These are phyloP conservation scores for Nematostella vectensis DNA, from an alignment of 92 coral and sea anemone species.

Conservation along the genomic window DNA sequence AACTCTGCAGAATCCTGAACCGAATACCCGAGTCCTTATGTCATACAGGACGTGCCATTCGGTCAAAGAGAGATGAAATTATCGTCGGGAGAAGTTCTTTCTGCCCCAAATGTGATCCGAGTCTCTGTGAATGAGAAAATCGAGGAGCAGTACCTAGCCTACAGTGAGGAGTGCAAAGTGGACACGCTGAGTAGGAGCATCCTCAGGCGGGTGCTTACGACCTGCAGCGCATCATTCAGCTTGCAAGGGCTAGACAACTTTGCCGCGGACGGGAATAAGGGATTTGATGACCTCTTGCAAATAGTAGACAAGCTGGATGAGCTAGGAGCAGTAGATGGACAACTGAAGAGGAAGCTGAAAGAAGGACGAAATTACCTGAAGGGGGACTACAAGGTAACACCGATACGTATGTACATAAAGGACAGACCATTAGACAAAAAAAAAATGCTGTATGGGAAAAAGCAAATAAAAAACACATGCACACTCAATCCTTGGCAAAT, in stretches of 20 bases:
- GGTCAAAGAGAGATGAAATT: constrained; percentile 9
- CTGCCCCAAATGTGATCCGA: constrained; percentile 20
- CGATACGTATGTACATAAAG: no score
- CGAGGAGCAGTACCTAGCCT: constrained; percentile 7
- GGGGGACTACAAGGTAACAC: constrained; percentile 25
- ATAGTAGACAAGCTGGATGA: constrained; percentile 4
- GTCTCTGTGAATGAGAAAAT: constrained; percentile 3
- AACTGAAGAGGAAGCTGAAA: constrained; percentile 9
- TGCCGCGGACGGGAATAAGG: constrained; percentile 16
- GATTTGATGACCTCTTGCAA: constrained; percentile 16
- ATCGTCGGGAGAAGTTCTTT: constrained; percentile 2
- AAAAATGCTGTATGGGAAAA: no score
- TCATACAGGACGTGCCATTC: constrained; percentile 17
- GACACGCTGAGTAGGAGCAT: constrained; percentile 11
- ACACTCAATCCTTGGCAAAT: no score
- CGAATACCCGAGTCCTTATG: constrained; percentile 8
- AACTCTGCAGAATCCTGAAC: no score
- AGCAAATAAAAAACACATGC: no score
- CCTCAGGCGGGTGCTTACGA: constrained; percentile 11
- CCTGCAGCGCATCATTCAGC: constrained; percentile 19
- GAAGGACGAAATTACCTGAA: constrained; percentile 26
- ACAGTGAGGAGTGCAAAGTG: constrained; percentile 9
- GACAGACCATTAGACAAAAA: no score
- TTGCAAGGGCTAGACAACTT: constrained; percentile 20
- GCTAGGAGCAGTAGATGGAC: background rate